These are phyloP conservation scores for Cyclargus thomasi DNA, from an alignment of 1,140 invertebrate species.

Conservation along the genomic window DNA sequence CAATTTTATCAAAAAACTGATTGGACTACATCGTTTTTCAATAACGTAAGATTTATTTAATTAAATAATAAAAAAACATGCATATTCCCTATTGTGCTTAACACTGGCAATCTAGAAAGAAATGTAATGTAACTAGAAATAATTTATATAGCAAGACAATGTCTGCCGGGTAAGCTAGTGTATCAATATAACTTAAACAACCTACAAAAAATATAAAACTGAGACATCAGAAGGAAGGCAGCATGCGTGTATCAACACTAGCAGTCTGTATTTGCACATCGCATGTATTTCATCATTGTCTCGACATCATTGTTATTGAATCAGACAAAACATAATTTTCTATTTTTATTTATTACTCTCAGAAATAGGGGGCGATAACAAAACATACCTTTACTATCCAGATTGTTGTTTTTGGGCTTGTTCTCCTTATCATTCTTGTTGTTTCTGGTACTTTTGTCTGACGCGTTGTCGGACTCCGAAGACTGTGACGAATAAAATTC, in stretches of 20 bases:
- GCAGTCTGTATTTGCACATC: constrained; percentile 45
- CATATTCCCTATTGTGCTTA: no score
- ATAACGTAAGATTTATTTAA: no score
- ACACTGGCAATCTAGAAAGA: no score
- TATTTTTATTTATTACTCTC: not conserved
- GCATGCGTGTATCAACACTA: constrained; percentile 53
- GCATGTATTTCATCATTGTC: constrained; percentile 39
- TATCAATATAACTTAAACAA: no score
- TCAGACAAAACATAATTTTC: not conserved
- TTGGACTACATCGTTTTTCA: no score
- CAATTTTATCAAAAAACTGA: no score
- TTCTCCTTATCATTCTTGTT: constrained; percentile 69
- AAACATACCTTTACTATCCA: constrained; percentile 54
- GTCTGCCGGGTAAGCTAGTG: no score
- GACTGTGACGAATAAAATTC: constrained; percentile 40
- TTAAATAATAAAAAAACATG: no score
- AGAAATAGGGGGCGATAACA: no score
- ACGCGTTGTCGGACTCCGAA: constrained; percentile 67
- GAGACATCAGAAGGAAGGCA: constrained; percentile 29
- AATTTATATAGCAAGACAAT: no score
- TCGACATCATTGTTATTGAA: constrained; percentile 23
- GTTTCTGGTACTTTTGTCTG: constrained; percentile 56
- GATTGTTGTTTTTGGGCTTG: constrained; percentile 65
- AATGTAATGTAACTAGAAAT: no score
- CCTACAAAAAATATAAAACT: no score